phyloP scores from a whole-genome alignment of 2,113 vertebrate genomes.

The Dasypus novemcinctus region DNA sequence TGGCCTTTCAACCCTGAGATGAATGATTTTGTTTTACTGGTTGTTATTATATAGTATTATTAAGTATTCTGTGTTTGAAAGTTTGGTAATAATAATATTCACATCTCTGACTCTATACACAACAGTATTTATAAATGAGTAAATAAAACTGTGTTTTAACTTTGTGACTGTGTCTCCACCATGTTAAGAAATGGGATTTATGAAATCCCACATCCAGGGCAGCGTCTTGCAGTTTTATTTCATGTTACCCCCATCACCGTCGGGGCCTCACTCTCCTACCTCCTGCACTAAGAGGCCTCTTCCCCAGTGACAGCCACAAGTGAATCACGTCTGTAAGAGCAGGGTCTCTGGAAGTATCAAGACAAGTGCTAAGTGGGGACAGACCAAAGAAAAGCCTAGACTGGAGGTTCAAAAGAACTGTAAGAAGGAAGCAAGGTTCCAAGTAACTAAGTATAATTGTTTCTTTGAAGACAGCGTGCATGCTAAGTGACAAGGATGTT shows the following conservation, averaged over 20 bases:
- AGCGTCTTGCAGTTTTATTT: background rate
- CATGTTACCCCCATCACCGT: fast-evolving
- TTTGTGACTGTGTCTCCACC: slow-evolving; percentile 50
- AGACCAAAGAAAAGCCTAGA: background rate
- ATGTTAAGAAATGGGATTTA: background rate
- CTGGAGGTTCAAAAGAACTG: background rate
- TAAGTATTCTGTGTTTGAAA: slow-evolving; percentile 85
- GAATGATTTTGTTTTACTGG: slow-evolving; percentile 84
- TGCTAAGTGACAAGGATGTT: background rate
- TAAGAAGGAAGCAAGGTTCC: background rate
- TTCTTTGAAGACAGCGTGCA: background rate
- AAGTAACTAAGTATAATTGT: background rate
- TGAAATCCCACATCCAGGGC: background rate
- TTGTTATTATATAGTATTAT: slow-evolving; percentile 83
- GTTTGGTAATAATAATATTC: slow-evolving; percentile 85
- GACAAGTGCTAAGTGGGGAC: background rate
- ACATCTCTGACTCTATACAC: slow-evolving; percentile 88
- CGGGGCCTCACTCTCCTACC: background rate
- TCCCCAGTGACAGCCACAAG: background rate
- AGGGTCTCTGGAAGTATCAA: background rate
- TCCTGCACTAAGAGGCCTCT: background rate
- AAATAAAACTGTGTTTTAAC: slow-evolving; percentile 84
- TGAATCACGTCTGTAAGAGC: background rate
- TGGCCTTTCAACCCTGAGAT: slow-evolving; percentile 87
- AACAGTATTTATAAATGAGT: slow-evolving; percentile 88